Percentiles rank a stretch among this genome's conserved stretches.
Evolutionary conservation across 2,113 vertebrate genomes (phyloP).

Genomic region (Thinocorus orbignyianus): DNA sequence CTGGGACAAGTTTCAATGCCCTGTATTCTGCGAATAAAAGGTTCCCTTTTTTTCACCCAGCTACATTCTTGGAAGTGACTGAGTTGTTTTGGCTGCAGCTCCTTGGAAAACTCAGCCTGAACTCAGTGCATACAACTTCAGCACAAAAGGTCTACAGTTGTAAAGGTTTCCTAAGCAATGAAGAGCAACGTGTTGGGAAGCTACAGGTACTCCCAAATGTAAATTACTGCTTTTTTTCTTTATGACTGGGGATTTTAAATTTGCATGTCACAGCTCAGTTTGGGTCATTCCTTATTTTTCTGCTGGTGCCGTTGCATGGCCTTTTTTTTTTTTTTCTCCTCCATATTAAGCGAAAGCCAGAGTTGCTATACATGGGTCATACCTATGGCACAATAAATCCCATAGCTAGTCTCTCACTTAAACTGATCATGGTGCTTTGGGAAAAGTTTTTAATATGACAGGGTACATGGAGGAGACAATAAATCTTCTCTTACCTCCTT

Average conservation of each 20-base stretch:
- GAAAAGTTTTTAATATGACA: background rate
- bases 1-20: conserved; percentile 39
- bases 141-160: background rate
- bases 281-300: background rate
- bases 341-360: background rate
- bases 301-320: background rate
- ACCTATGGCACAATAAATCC: background rate
- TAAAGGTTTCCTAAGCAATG: conserved; percentile 18
- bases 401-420: background rate
- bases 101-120: conserved; percentile 21
- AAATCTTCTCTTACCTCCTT: background rate
- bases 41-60: background rate
- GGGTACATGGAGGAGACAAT: background rate
- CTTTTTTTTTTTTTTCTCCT: background rate
- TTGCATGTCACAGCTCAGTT: background rate
- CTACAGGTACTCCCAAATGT: background rate
- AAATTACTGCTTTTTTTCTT: background rate
- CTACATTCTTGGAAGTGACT: conserved; percentile 37
- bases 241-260: background rate
- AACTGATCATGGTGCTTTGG: background rate
- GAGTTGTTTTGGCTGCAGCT: conserved; percentile 51
- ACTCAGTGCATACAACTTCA: background rate
- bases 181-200: background rate
- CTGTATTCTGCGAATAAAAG: conserved; percentile 43
- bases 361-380: background rate